Conservation (phyloP, 2,888 invertebrate species). For the Aleiodes leptofemur region DNA sequence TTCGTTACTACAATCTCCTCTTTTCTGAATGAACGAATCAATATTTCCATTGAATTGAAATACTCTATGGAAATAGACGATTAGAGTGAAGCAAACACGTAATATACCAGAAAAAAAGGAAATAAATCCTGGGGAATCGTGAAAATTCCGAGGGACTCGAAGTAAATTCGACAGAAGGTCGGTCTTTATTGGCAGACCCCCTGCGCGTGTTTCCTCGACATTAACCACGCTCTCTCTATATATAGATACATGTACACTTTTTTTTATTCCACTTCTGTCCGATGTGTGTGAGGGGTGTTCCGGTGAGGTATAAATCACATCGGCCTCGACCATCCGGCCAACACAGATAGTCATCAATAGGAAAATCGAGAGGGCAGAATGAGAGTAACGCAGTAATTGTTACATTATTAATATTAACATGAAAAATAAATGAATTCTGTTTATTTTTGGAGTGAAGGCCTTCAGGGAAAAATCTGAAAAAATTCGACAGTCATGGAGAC, state of each 20-base stretch:
- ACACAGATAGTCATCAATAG: conserved; percentile 54
- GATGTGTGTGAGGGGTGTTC: conserved; percentile 59
- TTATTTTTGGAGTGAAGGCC: too few relatives aligned
- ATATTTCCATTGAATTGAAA: too few relatives aligned
- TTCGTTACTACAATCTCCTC: too few relatives aligned
- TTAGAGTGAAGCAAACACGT: too few relatives aligned
- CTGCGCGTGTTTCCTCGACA: conserved; percentile 58
- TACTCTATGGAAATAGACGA: too few relatives aligned
- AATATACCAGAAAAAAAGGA: too few relatives aligned
- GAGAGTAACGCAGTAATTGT: neutral
- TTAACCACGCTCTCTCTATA: conserved; percentile 50
- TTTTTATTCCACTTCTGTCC: conserved; percentile 54
- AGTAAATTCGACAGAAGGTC: conserved; percentile 50
- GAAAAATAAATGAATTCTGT: neutral
- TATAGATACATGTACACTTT: conserved; percentile 47
- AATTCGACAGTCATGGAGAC: too few relatives aligned
- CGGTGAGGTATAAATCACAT: conserved; percentile 72
- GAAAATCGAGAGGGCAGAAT: conserved; percentile 58
- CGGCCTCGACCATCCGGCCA: conserved; percentile 62
- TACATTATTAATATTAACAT: conserved; percentile 28
- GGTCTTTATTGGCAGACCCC: conserved; percentile 17
- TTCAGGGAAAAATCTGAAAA: too few relatives aligned
- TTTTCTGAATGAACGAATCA: too few relatives aligned
- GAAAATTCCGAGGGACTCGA: conserved; percentile 42
- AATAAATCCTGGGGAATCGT: conserved; percentile 3